Evolutionary conservation across 2,113 vertebrate species (phyloP).

Genomic region (Eonycteris spelaea): DNA sequence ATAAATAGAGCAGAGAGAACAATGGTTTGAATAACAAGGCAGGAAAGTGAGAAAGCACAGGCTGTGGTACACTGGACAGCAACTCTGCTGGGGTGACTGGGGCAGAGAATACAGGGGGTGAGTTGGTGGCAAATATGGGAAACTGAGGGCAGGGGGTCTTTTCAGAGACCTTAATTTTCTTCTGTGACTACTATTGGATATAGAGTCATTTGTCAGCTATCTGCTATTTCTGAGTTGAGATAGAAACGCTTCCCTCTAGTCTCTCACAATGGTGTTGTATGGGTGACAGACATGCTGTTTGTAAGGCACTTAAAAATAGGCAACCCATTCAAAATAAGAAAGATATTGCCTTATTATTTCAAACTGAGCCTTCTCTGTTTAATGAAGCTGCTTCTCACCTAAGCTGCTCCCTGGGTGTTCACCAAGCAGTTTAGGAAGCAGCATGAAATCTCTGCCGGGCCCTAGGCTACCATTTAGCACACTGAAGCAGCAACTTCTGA

Average conservation of each 20-base stretch:
- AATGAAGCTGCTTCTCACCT: constrained; percentile 55
- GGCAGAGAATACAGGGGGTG: fast-evolving
- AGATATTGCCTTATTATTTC: constrained; percentile 4
- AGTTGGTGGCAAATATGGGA: neutral
- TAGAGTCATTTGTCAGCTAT: neutral
- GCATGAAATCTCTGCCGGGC: neutral
- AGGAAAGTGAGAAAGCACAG: neutral
- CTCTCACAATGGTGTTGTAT: neutral
- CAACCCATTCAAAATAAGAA: neutral
- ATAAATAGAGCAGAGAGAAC: neutral
- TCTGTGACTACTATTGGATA: neutral
- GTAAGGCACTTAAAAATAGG: neutral
- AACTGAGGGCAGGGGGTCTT: neutral
- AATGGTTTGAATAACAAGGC: neutral
- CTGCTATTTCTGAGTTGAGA: neutral
- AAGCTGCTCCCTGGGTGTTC: constrained; percentile 23
- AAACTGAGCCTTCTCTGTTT: constrained; percentile 11
- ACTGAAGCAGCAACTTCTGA: constrained; percentile 23
- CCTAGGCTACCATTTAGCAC: constrained; percentile 22
- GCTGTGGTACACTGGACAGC: fast-evolving
- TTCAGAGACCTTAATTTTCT: neutral
- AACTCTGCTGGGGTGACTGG: neutral
- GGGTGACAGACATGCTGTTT: neutral
- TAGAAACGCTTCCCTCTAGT: neutral
- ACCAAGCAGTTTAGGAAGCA: constrained; percentile 44